Base-by-base conservation (phyloP, 2,113 vertebrate species). In the Laticauda laticaudata region DNA sequence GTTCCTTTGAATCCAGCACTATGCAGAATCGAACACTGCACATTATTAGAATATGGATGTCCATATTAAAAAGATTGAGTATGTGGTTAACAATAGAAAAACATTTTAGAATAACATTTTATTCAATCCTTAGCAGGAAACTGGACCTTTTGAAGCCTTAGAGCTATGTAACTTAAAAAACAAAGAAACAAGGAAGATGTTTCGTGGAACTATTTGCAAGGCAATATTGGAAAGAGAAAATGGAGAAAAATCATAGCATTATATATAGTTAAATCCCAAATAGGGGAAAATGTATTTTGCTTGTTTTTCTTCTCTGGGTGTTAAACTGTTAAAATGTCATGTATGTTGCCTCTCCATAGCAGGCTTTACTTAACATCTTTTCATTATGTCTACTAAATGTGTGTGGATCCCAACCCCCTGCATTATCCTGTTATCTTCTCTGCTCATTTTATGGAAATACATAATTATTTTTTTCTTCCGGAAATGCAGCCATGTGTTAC, bases 21-120 rank as follows among this genome's bases (percentile, higher is more conserved):
- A 21, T 55, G 29, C 5, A 87, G 75, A 48, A 14, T 93, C 92
- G 69, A 85, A 15, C 12, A 34, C 43, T 11, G 93, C 21, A 34
- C 92, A 14, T 26, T n/a, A 6, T 59, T 43, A 54, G 57, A 55
- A 91, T n/a, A 94, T 88, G n/a, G 20, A 92, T 55, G 20, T 4
- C 15, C 29, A 5, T 59, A 85, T 91, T 94, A 75, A 21, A 4
- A 4, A 54, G 91, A 92, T 85, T 1, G 57, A 0, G 0, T 69
- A 75, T 94, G 93, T 85, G 39, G 34, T 81, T 81, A 81, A 21
- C 39, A 81, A 43, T 1, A 92, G 15, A 90, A 12, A 85, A 61
- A 51, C 56, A 92, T 43, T 81, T 85, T 93, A 93, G 10, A 88
- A 90, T 92, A 95, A 93, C 54, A 92, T 75, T 93, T 85, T 96